Base-by-base conservation (phyloP, 2,888 invertebrate species). In the Listrodromus nycthemerus region DNA sequence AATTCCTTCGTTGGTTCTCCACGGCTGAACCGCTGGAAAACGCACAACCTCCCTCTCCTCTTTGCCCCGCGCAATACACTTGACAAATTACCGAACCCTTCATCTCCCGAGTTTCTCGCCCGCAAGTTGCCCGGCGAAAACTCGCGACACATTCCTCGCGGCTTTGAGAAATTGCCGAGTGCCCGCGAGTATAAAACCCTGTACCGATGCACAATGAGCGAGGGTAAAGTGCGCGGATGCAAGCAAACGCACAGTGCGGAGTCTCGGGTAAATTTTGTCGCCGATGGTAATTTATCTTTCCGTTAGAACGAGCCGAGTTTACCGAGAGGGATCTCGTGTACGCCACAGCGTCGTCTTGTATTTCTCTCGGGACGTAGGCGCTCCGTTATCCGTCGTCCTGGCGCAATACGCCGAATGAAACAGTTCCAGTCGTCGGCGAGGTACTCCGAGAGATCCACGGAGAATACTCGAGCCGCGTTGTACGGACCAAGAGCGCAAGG, bases 161-260 rank as follows among this genome's bases (percentile, higher is more conserved):
- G 77, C 61, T 69, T 69, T 77, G 77, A 77, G 77, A 69, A 77
- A 77, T 77, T 63, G 77, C 33, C 61, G 69, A 61, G 77, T n/a
- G 27, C 13, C 5, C 55, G 55, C 48, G 77, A 69, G 77, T 77
- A 69, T 50, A 61, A 77, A 77, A 69, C 48, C 77, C 13, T 69
- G 69, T 69, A 69, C 61, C 58, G 48, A 19, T 48, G 61, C 33
- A 61, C 69, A 50, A 77, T 45, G 69, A 69, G 45, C 37, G 37
- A 69, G 45, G 61, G 27, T 45, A 52, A 75, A 24, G 55, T 37
- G 33, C 33, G 30, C 69, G n/a, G 1, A 21, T 13, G 4, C 24
- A 13, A 3, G 33, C 69, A 50, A 4, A 63, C 19, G 19, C 10
- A 33, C 50, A 33, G 30, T 19, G 19, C 37, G 33, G 8, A 3